Evolutionary conservation across 2,797 vertebrate species (phyloP).

Genomic region (Poecilia gillii): DNA sequence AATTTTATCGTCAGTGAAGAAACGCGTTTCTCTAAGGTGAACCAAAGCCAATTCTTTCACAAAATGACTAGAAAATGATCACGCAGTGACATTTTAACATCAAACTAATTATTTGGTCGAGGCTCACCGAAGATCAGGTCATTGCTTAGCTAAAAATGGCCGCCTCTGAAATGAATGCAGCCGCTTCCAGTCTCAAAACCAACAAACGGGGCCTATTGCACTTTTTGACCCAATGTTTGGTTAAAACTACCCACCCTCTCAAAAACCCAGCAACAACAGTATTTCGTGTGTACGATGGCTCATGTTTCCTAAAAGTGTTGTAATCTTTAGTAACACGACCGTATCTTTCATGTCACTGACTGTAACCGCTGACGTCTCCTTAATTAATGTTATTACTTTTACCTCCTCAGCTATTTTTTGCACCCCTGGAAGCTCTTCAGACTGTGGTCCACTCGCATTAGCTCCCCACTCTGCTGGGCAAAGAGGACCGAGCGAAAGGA

Average conservation of each 20-base stretch:
- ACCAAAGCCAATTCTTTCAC: neutral
- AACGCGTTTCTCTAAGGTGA: neutral
- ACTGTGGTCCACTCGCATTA: slow-evolving; percentile 52
- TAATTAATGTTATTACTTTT: slow-evolving; percentile 68
- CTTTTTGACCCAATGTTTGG: neutral
- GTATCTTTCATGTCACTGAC: slow-evolving; percentile 65
- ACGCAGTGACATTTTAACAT: neutral
- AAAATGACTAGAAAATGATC: neutral
- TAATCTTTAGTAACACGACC: slow-evolving; percentile 55
- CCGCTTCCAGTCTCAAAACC: neutral
- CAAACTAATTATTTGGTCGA: neutral
- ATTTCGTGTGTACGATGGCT: slow-evolving; percentile 16
- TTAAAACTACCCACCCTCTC: neutral
- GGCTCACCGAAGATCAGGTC: neutral
- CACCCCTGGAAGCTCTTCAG: slow-evolving; percentile 69
- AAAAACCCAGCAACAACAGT: neutral
- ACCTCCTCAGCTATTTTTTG: slow-evolving; percentile 60
- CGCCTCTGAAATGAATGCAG: neutral
- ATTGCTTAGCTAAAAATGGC: neutral
- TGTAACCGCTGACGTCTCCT: slow-evolving; percentile 70
- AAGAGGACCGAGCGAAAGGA: slow-evolving; percentile 42
- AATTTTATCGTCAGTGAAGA: neutral
- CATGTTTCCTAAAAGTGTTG: slow-evolving; percentile 58
- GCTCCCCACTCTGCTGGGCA: slow-evolving; percentile 45
- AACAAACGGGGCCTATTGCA: neutral